Conservation (phyloP, 2,113 vertebrate genomes). For the Rhadina sibilatrix region DNA sequence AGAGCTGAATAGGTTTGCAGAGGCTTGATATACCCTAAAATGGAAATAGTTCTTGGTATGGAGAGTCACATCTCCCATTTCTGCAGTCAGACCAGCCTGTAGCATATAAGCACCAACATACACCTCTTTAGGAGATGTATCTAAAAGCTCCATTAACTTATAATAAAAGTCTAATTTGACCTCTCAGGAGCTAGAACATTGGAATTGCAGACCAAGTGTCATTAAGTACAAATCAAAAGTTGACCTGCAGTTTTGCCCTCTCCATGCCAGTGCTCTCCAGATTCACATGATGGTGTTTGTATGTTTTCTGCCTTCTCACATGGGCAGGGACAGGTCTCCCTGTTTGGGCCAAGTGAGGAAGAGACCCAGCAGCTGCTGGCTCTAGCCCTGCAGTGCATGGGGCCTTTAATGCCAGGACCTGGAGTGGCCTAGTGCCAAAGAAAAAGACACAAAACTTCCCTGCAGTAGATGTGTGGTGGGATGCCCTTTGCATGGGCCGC, state of each 20-base stretch:
- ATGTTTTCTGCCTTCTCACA: background rate
- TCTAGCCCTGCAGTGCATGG: background rate
- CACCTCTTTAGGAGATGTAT: background rate
- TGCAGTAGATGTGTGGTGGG: background rate
- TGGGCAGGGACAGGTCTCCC: background rate
- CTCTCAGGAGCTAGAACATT: background rate
- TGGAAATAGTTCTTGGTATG: background rate
- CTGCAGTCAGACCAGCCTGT: background rate
- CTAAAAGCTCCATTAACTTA: background rate
- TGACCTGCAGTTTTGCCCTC: background rate
- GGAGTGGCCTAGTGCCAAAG: background rate
- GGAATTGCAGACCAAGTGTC: background rate
- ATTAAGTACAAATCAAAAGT: background rate
- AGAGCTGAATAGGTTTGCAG: background rate
- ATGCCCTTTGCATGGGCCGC: background rate
- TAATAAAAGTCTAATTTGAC: background rate
- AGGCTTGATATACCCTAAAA: background rate
- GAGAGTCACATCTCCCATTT: background rate
- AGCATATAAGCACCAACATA: background rate
- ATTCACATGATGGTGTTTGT: fast-evolving
- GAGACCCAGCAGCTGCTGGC: background rate
- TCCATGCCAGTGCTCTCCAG: background rate
- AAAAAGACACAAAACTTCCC: background rate
- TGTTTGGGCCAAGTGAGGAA: background rate
- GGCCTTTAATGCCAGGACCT: background rate